Conservation (phyloP, 2,797 vertebrate genomes). For the Xenopus petersii region DNA sequence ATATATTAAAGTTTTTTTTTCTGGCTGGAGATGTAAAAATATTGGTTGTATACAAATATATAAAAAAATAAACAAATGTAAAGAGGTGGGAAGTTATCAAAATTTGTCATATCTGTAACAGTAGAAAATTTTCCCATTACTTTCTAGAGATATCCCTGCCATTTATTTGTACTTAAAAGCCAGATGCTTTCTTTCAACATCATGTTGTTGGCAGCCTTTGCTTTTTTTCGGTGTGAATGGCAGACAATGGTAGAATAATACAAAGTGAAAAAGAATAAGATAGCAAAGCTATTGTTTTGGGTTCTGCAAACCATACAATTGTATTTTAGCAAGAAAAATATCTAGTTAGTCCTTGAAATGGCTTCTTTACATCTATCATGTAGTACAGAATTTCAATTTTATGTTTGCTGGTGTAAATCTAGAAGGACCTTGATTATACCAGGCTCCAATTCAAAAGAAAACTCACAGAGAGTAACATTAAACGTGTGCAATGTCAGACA, state of each 20-base stretch:
- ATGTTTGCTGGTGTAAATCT: slow-evolving; percentile 29
- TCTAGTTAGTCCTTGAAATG: slow-evolving; percentile 43
- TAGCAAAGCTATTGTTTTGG: slow-evolving; percentile 33
- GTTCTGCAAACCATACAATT: slow-evolving; percentile 26
- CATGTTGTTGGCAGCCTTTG: slow-evolving; percentile 34
- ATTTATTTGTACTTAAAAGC: slow-evolving; percentile 40
- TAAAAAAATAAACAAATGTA: too few species aligned
- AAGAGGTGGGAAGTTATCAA: slow-evolving; percentile 5
- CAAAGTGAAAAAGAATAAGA: slow-evolving; percentile 37
- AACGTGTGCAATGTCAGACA: slow-evolving; percentile 28
- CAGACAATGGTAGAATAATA: slow-evolving; percentile 29
- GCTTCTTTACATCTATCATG: slow-evolving; percentile 38
- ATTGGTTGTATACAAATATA: too few species aligned
- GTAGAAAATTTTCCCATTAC: slow-evolving; percentile 30
- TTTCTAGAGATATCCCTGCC: slow-evolving; percentile 22
- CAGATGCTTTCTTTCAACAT: slow-evolving; percentile 35
- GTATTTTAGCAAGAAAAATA: slow-evolving; percentile 7
- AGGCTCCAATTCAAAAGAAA: slow-evolving; percentile 47
- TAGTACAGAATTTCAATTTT: slow-evolving; percentile 26
- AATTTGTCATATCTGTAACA: slow-evolving; percentile 37
- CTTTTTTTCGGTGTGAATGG: slow-evolving; percentile 17
- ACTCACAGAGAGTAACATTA: slow-evolving; percentile 41
- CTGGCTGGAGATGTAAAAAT: too few species aligned
- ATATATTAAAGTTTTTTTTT: too few species aligned
- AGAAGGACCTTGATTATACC: slow-evolving; percentile 35